These are phyloP conservation scores for Diadema setosum DNA, from an alignment of 35 echinoderm and acorn worm genomes.

Conservation along the genomic window DNA sequence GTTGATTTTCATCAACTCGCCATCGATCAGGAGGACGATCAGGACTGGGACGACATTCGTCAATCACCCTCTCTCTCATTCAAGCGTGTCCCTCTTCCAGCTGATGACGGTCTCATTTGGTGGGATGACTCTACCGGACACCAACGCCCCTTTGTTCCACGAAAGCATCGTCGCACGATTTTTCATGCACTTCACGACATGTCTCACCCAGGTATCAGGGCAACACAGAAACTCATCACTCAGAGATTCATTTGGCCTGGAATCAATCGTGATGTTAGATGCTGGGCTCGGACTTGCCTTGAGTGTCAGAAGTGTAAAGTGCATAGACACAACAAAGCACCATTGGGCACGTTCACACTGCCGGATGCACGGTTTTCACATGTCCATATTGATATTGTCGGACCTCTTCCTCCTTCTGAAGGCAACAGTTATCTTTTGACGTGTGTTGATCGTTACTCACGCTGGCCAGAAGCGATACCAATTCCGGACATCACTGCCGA, in stretches of 20 bases:
- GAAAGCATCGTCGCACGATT: background rate
- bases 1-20: slow-evolving; percentile 17
- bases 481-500: slow-evolving; percentile 14
- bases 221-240: slow-evolving; percentile 9
- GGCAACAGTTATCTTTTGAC: slow-evolving; percentile 15
- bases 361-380: slow-evolving; percentile 33
- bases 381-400: slow-evolving; percentile 47
- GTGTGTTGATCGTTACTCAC: slow-evolving; percentile 9
- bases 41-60: background rate
- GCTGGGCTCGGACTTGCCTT: background rate
- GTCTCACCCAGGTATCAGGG: slow-evolving; percentile 38
- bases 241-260: slow-evolving; percentile 17
- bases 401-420: slow-evolving; percentile 19
- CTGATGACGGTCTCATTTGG: background rate
- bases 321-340: background rate
- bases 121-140: slow-evolving; percentile 29
- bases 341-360: slow-evolving; percentile 10
- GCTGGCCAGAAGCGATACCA: slow-evolving; percentile 45
- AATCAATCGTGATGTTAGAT: background rate
- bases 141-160: background rate
- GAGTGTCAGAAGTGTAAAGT: slow-evolving; percentile 35
- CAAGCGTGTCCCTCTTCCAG: background rate
- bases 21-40: background rate
- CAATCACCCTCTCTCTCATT: slow-evolving; percentile 36
- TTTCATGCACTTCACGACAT: background rate